Evolutionary conservation across 2,797 vertebrate genomes (phyloP), one percentile per base, ranked within the genome.

Genomic region (Sebastes vulpes): DNA sequence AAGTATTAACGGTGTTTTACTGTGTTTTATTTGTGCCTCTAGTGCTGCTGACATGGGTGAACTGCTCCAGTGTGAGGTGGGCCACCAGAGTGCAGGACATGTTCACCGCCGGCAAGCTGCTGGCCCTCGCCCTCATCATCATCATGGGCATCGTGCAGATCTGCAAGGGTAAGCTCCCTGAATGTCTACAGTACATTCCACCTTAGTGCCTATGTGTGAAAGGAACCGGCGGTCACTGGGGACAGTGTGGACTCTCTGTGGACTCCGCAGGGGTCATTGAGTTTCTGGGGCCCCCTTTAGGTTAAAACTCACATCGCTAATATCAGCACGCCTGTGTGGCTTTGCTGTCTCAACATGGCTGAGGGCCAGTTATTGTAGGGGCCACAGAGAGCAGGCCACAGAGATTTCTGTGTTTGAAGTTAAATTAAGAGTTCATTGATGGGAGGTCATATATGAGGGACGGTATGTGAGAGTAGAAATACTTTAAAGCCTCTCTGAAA

Each of bases 101-200:
- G 10, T 99, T 98, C 91, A 99, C 98, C 0, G 97, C 97, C 2
- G 98, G 98, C 28, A 98, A 99, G 87, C 96, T 98, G 74, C 95
- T 98, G 78, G 98, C 98, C 9, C 95, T 98, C 60, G 97, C 82
- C 29, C 96, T 99, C 72, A 98, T 99, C 94, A 98, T 99, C 91
- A 84, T 98, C 93, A 98, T 98, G 97, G 98, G 98, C 57, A 20
- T 98, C 2, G 97, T 98, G 42, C 98, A 99, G 95, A 97, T 99
- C 92, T 98, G 97, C 97, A 98, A 96, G 93, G 98, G 98, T 99
- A 82, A 67, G 94, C 48, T 72, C 21, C 56, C 25, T 52, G 46
- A 23, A 38, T 3, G 42, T 60, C 18, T 28, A 59, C 42, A 29
- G 20, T 12, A 4, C 57, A 57, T 48, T 29, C 57, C 8, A 48